A percentile compares a stretch with the other conserved stretches of the same genome.
These are phyloP conservation scores for Zootoca vivipara DNA, from an alignment of 2,113 vertebrate genomes.

Conservation along the genomic window DNA sequence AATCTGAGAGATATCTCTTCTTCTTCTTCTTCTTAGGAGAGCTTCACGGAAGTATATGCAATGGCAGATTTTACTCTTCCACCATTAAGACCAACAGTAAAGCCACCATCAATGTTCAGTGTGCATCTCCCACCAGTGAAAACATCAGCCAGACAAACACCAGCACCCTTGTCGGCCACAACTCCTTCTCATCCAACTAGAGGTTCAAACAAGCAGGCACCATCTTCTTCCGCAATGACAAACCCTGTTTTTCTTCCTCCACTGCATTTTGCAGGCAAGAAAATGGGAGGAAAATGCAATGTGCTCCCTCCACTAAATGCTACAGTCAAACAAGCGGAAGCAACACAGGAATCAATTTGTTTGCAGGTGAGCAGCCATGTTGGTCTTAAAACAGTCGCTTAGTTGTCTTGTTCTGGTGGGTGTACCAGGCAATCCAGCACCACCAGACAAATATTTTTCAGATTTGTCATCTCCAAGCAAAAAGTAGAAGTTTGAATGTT, in stretches of 20 bases:
- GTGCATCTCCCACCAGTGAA: slow-evolving; percentile 9
- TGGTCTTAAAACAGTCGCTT: not conserved
- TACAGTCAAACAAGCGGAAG: not conserved
- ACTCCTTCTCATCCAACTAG: not conserved
- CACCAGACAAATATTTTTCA: not conserved
- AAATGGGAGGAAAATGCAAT: not conserved
- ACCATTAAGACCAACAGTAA: slow-evolving; percentile 5
- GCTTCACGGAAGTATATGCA: not conserved
- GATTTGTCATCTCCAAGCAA: not conserved
- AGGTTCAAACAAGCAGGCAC: not conserved
- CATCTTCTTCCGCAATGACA: not conserved
- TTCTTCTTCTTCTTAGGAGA: not conserved
- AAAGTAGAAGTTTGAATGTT: not conserved
- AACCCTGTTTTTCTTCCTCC: slow-evolving; percentile 18
- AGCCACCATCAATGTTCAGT: not conserved
- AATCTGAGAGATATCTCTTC: fast-evolving
- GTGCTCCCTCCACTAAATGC: slow-evolving; percentile 7
- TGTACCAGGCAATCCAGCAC: not conserved
- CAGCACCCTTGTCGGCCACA: not conserved
- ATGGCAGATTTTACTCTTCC: not conserved
- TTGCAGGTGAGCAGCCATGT: slow-evolving; percentile 8
- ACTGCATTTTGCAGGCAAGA: not conserved
- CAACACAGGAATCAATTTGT: not conserved
- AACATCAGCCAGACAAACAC: slow-evolving; percentile 8
- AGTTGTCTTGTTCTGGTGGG: not conserved